phyloP scores from a whole-genome alignment of 2,113 vertebrate species.

The Siphamia tubifer region DNA sequence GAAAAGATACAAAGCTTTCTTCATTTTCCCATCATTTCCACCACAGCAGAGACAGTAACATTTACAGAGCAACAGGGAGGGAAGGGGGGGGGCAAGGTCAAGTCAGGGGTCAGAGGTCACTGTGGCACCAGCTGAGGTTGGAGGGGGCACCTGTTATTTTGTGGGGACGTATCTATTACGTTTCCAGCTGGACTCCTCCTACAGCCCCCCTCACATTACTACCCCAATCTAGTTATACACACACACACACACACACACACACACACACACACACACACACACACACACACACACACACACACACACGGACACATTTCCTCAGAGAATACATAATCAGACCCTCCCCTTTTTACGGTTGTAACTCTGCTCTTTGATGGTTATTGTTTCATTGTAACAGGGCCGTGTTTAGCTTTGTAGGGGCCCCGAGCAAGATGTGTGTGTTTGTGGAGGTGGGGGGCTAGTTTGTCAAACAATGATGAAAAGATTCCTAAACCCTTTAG shows the following conservation, averaged over 20 bases:
- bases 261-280: constrained; percentile 42
- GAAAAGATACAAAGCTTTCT: constrained; percentile 91
- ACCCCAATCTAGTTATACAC: constrained; percentile 90
- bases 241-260: constrained; percentile 71
- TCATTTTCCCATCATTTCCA: constrained; percentile 95
- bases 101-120: constrained; percentile 82
- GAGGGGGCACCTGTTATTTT: constrained; percentile 92
- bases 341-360: constrained; percentile 45
- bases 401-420: no score
- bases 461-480: no score
- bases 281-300: constrained; percentile 61
- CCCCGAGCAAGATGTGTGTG: no score
- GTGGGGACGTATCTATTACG: constrained; percentile 75
- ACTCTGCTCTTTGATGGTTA: constrained; percentile 10
- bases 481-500: no score
- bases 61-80: constrained; percentile 47
- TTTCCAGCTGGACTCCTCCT: constrained; percentile 65
- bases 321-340: constrained; percentile 76
- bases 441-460: no score
- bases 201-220: constrained; percentile 63
- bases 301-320: constrained; percentile 56
- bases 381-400: constrained; percentile 28
- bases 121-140: constrained; percentile 93
- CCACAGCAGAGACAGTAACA: constrained; percentile 93
- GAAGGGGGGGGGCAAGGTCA: constrained; percentile 84